Percentiles rank a stretch among this genome's conserved stretches.
Conservation (phyloP, 2,888 invertebrate species). For the Nematopogon swammerdamellus region DNA sequence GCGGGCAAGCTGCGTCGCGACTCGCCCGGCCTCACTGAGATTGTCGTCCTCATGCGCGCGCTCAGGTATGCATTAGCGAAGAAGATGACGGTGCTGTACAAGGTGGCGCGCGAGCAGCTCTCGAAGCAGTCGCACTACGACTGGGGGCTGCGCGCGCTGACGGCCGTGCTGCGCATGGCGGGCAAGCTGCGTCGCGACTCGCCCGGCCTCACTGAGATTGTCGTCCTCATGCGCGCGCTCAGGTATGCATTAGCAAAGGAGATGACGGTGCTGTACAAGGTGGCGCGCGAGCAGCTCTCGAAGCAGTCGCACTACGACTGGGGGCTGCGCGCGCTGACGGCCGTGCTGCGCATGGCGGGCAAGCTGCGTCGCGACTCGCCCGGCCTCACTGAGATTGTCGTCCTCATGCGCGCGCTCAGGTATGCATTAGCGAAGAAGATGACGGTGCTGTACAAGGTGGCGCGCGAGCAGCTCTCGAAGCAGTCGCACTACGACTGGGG, state of each 20-base stretch:
- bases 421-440: no score
- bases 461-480: constrained; percentile 84
- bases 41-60: constrained; percentile 83
- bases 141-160: no score
- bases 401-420: no score
- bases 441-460: constrained; percentile 86
- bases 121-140: constrained; percentile 94
- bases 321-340: no score
- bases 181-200: constrained; percentile 80
- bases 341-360: constrained; percentile 89
- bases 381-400: constrained; percentile 79
- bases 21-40: constrained; percentile 76
- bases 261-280: constrained; percentile 87
- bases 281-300: constrained; percentile 84
- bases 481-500: constrained; percentile 96
- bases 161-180: constrained; percentile 88
- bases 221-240: no score
- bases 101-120: constrained; percentile 80
- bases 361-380: constrained; percentile 76
- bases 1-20: constrained; percentile 83
- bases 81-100: constrained; percentile 90
- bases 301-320: constrained; percentile 94
- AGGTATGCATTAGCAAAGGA: no score
- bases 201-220: constrained; percentile 76
- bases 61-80: no score